Percentiles rank a stretch among this genome's conserved stretches.
phyloP scores from a whole-genome alignment of 2,888 invertebrate genomes.

The Deroplatys truncata region DNA sequence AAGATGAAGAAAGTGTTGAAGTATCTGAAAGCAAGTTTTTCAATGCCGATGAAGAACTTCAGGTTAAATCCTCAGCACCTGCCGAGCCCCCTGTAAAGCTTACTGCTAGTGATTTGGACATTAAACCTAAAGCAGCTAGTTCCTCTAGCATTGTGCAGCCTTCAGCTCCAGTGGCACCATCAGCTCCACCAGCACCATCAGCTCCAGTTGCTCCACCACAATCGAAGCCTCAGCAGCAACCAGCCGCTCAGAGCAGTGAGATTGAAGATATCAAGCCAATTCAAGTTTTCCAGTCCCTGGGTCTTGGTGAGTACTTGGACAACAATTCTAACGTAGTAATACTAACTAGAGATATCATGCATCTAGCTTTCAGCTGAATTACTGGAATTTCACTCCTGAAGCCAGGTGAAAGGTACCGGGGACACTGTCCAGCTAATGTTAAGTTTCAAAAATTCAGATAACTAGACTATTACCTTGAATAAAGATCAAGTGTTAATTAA shows the following conservation, averaged over 20 bases:
- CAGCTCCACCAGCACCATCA: not conserved
- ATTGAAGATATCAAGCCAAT: constrained; percentile 58
- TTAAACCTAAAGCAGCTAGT: not conserved
- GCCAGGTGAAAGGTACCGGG: no score
- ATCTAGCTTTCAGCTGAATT: no score
- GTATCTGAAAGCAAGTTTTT: not conserved
- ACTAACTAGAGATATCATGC: no score
- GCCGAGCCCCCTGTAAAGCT: not conserved
- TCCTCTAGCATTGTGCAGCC: not conserved
- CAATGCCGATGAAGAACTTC: not conserved
- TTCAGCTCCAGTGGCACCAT: not conserved
- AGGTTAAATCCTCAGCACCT: not conserved
- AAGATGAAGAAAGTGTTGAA: not conserved
- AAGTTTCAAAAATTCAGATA: no score
- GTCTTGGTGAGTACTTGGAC: constrained; percentile 57
- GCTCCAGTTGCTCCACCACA: not conserved
- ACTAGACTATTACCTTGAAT: no score
- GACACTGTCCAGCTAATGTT: no score
- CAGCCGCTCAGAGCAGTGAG: not conserved
- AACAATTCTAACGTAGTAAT: no score
- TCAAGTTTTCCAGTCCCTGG: constrained; percentile 68
- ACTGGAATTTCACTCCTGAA: no score
- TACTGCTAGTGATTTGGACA: not conserved
- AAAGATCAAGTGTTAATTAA: no score
- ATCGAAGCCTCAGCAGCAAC: not conserved